Evolutionary conservation across 2,888 invertebrate species (phyloP), one percentile per base, ranked within the genome.

Genomic region (Yponomeuta evonymella): DNA sequence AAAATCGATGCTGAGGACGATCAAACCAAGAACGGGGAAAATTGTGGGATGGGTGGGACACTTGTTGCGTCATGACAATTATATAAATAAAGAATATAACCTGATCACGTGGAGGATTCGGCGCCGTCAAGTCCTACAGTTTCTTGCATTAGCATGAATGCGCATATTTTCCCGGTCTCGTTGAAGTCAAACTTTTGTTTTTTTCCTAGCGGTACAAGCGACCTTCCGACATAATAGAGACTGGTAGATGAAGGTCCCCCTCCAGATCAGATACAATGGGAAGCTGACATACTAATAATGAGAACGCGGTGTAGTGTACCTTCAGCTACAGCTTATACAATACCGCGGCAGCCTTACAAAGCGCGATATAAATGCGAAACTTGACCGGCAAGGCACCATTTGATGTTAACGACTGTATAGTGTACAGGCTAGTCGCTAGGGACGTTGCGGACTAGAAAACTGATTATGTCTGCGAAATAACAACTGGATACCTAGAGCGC

Each of bases 141-240:
- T 43, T 3, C 43, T 43, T 6, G 9, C 9, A 5, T 43, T 43
- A 8, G 43, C 43, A 43, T 58, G 15, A 15, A 12, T 58, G 12
- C 15, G 15, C 4, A 10, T 12, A 12, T 33, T 67, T 70, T 72
- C 69, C 67, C 51, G 51, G 71, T 65, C 36, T 71, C 70, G 69
- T 70, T 73, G 70, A 70, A 72, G 72, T 62, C 69, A 62, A 58
- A 29, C 62, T 33, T 76, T 76, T 74, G 74, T 70, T 15, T 58
- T 12, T 58, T 58, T 15, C 51, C 15, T 58, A 10, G 6, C 15
- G 51, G 15, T 58, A 58, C 51, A 15, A 58, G 51, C 51, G 82
- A 78, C 81, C 87, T 87, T 87, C 81, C 76, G 74, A 73, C 74
- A 84, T 81, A 86, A 86, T 83, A 75, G 79, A 72, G 81, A 77